Conservation (phyloP, 2,113 vertebrate genomes). For the Apaloderma vittatum region DNA sequence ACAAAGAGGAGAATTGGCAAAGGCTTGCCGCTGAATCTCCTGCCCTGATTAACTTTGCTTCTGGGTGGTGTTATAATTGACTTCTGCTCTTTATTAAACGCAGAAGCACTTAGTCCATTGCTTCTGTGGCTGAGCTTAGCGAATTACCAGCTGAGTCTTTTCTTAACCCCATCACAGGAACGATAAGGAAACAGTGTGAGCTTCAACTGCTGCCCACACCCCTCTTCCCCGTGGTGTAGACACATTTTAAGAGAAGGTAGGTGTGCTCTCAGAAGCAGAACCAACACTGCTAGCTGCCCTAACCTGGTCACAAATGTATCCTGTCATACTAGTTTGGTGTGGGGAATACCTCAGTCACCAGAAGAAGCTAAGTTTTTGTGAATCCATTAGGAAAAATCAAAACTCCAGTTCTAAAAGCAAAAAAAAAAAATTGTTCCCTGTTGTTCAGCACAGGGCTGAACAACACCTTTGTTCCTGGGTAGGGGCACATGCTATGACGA, state of each 20-base stretch:
- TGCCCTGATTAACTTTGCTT: conserved; percentile 2
- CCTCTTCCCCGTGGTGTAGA: background rate
- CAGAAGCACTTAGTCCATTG: background rate
- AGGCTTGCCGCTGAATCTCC: background rate
- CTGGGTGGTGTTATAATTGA: background rate
- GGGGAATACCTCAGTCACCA: background rate
- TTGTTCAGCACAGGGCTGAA: background rate
- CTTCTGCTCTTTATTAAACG: conserved; percentile 11
- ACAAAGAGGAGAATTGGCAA: background rate
- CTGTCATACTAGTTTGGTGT: background rate
- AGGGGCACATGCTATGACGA: background rate
- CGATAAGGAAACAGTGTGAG: background rate
- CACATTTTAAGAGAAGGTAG: background rate
- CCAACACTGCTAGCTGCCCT: background rate
- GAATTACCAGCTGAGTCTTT: conserved; percentile 7
- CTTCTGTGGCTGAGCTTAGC: background rate
- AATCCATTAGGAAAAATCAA: background rate
- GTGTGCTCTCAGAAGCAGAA: background rate
- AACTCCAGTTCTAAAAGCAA: background rate
- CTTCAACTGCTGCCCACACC: background rate
- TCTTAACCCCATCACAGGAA: background rate
- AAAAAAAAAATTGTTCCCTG: background rate
- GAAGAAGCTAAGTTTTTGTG: background rate
- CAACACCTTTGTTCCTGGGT: background rate
- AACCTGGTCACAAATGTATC: background rate